Evolutionary conservation across 92 coral and sea anemone species (phyloP), one percentile per base, ranked within the genome.

Genomic region (Plumapathes pennacea): DNA sequence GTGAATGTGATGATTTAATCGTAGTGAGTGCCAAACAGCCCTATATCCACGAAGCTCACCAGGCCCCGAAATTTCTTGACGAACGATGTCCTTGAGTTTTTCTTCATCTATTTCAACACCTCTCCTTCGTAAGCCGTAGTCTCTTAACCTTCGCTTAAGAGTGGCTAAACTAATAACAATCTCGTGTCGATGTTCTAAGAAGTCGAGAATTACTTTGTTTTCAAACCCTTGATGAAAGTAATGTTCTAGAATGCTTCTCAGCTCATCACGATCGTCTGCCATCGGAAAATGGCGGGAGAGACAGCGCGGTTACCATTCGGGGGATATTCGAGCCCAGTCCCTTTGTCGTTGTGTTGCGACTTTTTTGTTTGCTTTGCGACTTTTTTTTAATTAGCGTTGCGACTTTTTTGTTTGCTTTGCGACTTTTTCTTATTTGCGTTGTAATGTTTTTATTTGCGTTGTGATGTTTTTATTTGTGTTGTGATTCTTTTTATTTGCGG

Each of bases 121-220:
- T 42, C 52, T 36, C 56, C 76, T 38, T 13, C 74, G 71, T 31
- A 82, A 69, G 25, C 83, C 82, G 57, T 75, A 75, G 5, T 52
- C 51, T n/a, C 49, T 37, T 39, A 82, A 28, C 8, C 80, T 74
- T 44, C 46, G 55, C 40, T 40, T 60, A 18, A 83, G 60, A 24
- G 76, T 76, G 26, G 77, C 67, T 62, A 57, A 80, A 13, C 74
- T 64, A 19, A 83, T 83, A 10, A 61, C n/a, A 38, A 83, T 63
- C 21, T 52, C 76, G 25, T 76, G 90, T 43, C 57, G 34, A 76
- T 76, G 69, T 10, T 37, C 61, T 22, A 82, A 47, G 25, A 76
- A 72, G 44, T 58, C 33, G 40, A 82, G 72, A 15, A 75, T 75
- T 48, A 74, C 76, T 36, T 75, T 55, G 31, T 74, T 62, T 50